These are phyloP conservation scores for Phytoseiulus persimilis DNA, from an alignment of 2,888 invertebrate species.

Conservation along the genomic window DNA sequence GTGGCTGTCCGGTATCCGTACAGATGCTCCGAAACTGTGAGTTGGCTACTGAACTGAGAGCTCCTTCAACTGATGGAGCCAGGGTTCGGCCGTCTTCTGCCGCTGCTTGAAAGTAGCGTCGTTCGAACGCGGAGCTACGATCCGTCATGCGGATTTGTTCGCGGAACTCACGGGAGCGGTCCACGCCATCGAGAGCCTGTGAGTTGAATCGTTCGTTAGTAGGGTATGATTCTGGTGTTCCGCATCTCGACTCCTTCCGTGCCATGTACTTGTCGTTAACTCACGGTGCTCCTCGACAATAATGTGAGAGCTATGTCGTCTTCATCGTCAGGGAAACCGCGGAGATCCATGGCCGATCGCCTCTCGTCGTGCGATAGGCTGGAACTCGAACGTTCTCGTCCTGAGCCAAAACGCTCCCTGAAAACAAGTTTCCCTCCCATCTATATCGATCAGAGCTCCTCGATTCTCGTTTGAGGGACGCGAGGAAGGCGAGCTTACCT, in stretches of 20 bases:
- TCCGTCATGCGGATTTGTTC: conserved; percentile 31
- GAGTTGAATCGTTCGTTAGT: background rate
- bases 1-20: background rate
- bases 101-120: conserved; percentile 9
- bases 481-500: background rate
- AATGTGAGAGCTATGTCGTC: conserved; percentile 33
- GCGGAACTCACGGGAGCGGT: conserved; percentile 26
- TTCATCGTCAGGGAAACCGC: conserved; percentile 12
- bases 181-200: conserved; percentile 6
- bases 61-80: background rate
- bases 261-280: no score
- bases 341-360: conserved; percentile 20
- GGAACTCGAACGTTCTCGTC: conserved; percentile 15
- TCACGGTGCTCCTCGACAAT: conserved; percentile 14
- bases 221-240: no score
- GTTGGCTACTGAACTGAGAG: background rate
- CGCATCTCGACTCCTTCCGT: no score
- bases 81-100: background rate
- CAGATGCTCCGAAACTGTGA: background rate
- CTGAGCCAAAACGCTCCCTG: conserved; percentile 22
- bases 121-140: conserved; percentile 28
- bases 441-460: background rate
- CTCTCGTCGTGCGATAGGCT: conserved; percentile 28
- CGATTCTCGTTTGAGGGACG: background rate
- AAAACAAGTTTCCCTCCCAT: background rate